phyloP scores from a whole-genome alignment of 1,140 invertebrate genomes.

The Lordiphosa mommai region DNA sequence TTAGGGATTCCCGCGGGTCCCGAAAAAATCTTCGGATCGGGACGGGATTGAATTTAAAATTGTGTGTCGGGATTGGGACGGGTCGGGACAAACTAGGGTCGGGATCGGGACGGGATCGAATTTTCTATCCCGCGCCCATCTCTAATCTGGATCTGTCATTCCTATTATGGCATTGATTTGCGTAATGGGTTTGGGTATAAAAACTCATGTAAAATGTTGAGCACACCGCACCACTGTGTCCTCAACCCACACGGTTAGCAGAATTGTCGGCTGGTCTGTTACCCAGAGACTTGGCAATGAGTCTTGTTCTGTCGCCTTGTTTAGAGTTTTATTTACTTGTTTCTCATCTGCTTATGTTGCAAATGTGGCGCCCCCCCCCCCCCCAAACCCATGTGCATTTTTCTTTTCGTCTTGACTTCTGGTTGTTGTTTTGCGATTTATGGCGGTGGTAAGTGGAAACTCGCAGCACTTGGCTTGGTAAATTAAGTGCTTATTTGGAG shows the following conservation, averaged over 20 bases:
- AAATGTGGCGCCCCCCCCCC: conserved; percentile 24
- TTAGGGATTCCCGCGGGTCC: too few species aligned
- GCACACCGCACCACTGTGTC: background rate
- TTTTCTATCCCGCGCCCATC: too few species aligned
- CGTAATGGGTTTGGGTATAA: too few species aligned
- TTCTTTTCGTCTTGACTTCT: conserved; percentile 11
- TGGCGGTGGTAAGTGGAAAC: conserved; percentile 49
- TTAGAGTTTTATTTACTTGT: conserved; percentile 33
- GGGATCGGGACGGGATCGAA: too few species aligned
- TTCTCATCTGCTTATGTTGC: conserved; percentile 42
- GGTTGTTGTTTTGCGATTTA: conserved; percentile 33
- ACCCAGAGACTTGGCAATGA: conserved; percentile 50
- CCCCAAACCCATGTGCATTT: conserved; percentile 19
- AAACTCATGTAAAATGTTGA: background rate
- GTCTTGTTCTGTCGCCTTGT: conserved; percentile 40
- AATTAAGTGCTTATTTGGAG: conserved; percentile 76
- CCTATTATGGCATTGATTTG: too few species aligned
- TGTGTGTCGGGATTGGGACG: too few species aligned
- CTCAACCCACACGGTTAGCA: background rate
- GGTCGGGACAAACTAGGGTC: too few species aligned
- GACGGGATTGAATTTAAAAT: too few species aligned
- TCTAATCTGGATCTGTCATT: too few species aligned
- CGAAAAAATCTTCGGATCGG: too few species aligned
- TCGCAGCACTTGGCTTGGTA: conserved; percentile 67
- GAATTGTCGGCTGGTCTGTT: conserved; percentile 19